Evolutionary conservation across 2,113 vertebrate species (phyloP), one percentile per base, ranked within the genome.

Genomic region (Sitta europaea): DNA sequence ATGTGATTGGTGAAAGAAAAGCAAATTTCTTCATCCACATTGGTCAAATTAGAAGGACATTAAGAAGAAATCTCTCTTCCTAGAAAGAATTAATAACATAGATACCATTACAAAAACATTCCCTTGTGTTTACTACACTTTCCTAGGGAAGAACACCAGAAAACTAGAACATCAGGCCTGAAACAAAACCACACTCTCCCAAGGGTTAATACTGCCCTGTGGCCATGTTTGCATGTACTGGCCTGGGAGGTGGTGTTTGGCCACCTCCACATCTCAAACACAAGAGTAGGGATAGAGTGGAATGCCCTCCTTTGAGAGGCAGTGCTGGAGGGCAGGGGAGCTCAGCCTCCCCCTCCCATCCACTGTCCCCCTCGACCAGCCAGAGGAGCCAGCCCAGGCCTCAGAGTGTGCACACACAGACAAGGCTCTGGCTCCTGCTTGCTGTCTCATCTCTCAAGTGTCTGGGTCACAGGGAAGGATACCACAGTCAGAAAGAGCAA

Each of bases 321-420:
- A 19, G 8, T n/a, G 68, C n/a, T 2, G 0, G 16, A 35, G 43
- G 18, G 14, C 6, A 6, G 42, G 6, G 14, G 19, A 28, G 51
- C 42, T 59, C 61, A 47, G n/a, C 35, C 53, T 47, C 3, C 11
- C 38, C 43, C 28, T 18, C 27, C 59, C 83, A 47, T 24, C 59
- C 14, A 2, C 11, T 12, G 40, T 61, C 40, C 50, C 31, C n/a
- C 36, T 36, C 53, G 5, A 40, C n/a, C 28, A 18, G 10, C 28
- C 3, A 1, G n/a, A 74, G 59, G 29, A 51, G 59, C 45, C 73
- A 89, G 40, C 29, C 38, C 40, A 28, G 62, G 61, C 28, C 53
- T 68, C 47, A 28, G 55, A 3, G 2, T 5, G 1, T 4, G 3
- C 40, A 47, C 6, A 17, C 29, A 14, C 1, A 0, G 55, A 18